Evolutionary conservation across 1,140 invertebrate species (phyloP).

Genomic region (Papilio polytes): DNA sequence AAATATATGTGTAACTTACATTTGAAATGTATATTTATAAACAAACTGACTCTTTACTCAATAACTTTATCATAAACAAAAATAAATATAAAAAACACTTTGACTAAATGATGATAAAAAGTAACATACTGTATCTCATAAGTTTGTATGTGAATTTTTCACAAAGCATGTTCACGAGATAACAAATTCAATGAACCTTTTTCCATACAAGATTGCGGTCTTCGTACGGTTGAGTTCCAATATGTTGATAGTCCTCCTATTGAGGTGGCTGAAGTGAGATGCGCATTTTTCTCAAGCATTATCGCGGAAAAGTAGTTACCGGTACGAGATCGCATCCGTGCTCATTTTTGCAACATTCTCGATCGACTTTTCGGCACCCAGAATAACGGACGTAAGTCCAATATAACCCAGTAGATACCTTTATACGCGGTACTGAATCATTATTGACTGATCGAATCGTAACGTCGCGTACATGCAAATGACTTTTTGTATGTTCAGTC

Average conservation of each 20-base stretch:
- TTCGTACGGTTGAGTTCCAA: conserved; percentile 56
- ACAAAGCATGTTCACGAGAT: conserved; percentile 48
- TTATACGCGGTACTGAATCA: conserved; percentile 59
- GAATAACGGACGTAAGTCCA: conserved; percentile 44
- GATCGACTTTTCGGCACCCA: conserved; percentile 50
- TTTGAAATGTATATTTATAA: background rate
- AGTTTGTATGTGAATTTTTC: conserved; percentile 34
- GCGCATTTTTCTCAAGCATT: conserved; percentile 73
- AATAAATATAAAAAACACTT: background rate
- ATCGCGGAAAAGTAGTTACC: conserved; percentile 81
- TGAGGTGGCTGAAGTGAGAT: conserved; percentile 62
- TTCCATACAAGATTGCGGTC: conserved; percentile 50
- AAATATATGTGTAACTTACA: no score
- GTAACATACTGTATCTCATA: background rate
- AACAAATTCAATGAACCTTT: conserved; percentile 53
- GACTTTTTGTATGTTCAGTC: conserved; percentile 47
- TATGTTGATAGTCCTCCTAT: conserved; percentile 56
- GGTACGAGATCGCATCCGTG: conserved; percentile 70
- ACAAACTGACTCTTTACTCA: background rate
- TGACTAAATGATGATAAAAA: background rate
- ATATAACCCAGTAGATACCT: conserved; percentile 28
- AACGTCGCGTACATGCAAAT: conserved; percentile 52
- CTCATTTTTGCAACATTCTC: conserved; percentile 58
- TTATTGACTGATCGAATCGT: conserved; percentile 71
- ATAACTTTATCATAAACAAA: background rate